Evolutionary conservation across 2,888 invertebrate genomes (phyloP).

Genomic region (Eupithecia exiguata): DNA sequence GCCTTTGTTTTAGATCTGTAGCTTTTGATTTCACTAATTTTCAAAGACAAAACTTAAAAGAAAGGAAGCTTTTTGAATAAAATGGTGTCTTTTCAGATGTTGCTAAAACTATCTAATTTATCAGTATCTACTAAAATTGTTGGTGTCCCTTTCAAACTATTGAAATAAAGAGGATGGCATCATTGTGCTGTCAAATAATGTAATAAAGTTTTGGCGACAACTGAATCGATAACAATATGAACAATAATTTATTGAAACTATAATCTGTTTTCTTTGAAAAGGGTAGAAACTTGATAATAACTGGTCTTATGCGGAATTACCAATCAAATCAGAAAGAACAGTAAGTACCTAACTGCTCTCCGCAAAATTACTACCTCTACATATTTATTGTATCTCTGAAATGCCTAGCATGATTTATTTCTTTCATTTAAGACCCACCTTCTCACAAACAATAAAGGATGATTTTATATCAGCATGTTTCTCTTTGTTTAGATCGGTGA

Average conservation of each 20-base stretch:
- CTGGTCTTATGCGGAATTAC: neutral
- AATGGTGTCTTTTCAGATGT: neutral
- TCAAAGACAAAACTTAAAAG: neutral
- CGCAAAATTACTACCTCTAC: neutral
- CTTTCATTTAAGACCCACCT: neutral
- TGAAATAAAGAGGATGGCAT: too few species aligned
- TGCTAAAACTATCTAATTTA: too few species aligned
- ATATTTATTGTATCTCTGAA: neutral
- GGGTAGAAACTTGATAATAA: neutral
- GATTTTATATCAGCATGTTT: conserved; percentile 26
- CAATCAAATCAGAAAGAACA: neutral
- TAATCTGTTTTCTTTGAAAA: neutral
- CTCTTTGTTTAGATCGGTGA: conserved; percentile 34
- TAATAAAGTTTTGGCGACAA: too few species aligned
- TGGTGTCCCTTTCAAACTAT: too few species aligned
- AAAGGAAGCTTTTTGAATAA: neutral
- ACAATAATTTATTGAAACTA: neutral
- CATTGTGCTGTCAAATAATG: too few species aligned
- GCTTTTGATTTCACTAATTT: neutral
- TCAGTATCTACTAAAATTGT: too few species aligned
- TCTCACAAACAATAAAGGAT: neutral
- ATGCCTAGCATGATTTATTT: neutral
- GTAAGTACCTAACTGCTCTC: conserved; percentile 5
- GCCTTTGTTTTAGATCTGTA: conserved; percentile 20
- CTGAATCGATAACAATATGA: too few species aligned